Evolutionary conservation across 2,113 vertebrate species (phyloP).

Genomic region (Circaetus cinerascens): DNA sequence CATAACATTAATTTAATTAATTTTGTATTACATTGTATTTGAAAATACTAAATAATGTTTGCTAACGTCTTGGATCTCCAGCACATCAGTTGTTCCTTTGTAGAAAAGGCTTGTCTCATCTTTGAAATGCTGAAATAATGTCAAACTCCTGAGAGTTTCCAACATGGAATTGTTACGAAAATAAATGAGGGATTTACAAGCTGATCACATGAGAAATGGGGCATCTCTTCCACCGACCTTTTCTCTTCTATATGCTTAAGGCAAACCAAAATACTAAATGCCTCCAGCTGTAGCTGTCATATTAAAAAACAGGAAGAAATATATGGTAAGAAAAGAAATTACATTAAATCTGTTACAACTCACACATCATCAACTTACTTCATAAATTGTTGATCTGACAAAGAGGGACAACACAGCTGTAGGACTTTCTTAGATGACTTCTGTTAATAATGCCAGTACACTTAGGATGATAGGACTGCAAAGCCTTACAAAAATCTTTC

Average conservation of each 20-base stretch:
- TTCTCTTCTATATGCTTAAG: not conserved
- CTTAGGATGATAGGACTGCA: constrained; percentile 45
- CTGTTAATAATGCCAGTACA: not conserved
- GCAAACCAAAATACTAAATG: not conserved
- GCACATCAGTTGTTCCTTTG: not conserved
- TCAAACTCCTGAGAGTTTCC: not conserved
- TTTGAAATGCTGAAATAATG: not conserved
- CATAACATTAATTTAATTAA: not conserved
- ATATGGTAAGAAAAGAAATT: not conserved
- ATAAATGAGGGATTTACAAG: not conserved
- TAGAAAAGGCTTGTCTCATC: not conserved
- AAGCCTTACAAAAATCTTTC: constrained; percentile 23
- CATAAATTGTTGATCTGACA: constrained; percentile 53
- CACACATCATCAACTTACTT: constrained; percentile 49
- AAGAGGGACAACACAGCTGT: constrained; percentile 17
- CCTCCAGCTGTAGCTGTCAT: not conserved
- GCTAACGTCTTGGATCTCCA: not conserved
- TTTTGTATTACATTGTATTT: not conserved
- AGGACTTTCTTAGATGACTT: constrained; percentile 61
- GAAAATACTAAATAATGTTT: not conserved
- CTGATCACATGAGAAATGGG: not conserved
- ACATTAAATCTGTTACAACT: not conserved
- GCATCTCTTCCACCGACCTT: not conserved
- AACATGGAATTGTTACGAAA: not conserved
- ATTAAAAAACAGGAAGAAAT: not conserved